phyloP scores from a whole-genome alignment of 1,140 invertebrate species.

The Himalopsyche phryganea region DNA sequence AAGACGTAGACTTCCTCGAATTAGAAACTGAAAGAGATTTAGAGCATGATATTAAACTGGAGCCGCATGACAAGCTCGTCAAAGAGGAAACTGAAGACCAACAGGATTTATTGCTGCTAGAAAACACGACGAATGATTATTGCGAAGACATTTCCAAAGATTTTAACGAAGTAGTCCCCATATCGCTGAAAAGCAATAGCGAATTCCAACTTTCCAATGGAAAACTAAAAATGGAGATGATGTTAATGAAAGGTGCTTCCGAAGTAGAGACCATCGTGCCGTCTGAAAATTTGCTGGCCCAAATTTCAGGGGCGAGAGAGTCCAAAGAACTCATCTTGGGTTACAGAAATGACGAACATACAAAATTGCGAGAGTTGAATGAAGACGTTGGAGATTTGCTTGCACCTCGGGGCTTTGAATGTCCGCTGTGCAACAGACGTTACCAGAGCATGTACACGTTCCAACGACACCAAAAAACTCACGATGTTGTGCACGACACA shows the following conservation, averaged over 20 bases:
- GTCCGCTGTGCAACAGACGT: conserved; percentile 12
- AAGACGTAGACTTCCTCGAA: too few relatives aligned
- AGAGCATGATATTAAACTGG: background rate
- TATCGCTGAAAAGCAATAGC: conserved; percentile 15
- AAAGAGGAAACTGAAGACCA: background rate
- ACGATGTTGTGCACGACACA: background rate
- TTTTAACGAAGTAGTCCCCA: conserved; percentile 8
- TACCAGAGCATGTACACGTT: conserved; percentile 12
- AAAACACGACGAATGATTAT: background rate
- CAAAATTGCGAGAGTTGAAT: conserved; percentile 1
- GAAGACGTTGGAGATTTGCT: conserved; percentile 10
- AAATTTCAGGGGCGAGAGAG: background rate
- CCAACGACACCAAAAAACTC: conserved; percentile 17
- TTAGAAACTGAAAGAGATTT: too few relatives aligned
- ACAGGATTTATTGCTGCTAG: too few relatives aligned
- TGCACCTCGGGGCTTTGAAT: conserved; percentile 15
- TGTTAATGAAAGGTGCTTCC: background rate
- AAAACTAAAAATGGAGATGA: background rate
- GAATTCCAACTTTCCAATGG: conserved; percentile 2
- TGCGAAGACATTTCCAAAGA: background rate
- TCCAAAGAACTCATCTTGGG: conserved; percentile 2
- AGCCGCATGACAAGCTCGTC: background rate
- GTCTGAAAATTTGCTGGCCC: conserved; percentile 1
- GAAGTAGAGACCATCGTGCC: conserved; percentile 15
- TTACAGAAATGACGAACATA: background rate